Evolutionary conservation across 2,797 vertebrate species (phyloP).

Genomic region (Danio albolineatus): DNA sequence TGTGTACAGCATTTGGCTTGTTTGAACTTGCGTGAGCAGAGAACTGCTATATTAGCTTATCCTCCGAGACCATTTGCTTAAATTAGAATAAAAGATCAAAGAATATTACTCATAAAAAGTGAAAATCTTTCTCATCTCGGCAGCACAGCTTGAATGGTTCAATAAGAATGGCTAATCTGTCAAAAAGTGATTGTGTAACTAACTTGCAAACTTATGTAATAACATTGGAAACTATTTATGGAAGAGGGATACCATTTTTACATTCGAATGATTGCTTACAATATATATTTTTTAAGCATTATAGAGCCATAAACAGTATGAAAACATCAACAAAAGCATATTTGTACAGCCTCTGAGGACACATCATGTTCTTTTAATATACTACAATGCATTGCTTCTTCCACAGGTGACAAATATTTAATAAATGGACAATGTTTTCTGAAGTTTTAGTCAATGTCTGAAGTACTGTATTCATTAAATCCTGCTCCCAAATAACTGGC

Average conservation of each 20-base stretch:
- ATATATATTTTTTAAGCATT: background rate
- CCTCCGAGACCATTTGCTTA: conserved; percentile 13
- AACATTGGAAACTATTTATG: background rate
- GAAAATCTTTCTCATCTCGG: background rate
- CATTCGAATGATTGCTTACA: background rate
- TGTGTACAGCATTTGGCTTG: conserved; percentile 23
- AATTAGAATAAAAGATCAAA: conserved; percentile 29
- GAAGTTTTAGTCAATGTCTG: conserved; percentile 8
- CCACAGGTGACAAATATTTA: background rate
- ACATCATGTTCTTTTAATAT: background rate
- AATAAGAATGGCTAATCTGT: conserved; percentile 24
- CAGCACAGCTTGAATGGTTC: background rate
- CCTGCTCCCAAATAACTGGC: background rate
- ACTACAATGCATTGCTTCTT: background rate
- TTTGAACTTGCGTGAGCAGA: conserved; percentile 25
- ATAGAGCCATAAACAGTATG: background rate
- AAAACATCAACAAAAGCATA: background rate
- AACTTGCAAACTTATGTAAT: background rate
- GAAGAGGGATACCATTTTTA: background rate
- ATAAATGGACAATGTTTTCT: background rate
- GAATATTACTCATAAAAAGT: background rate
- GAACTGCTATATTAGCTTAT: conserved; percentile 16
- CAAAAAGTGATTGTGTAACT: background rate
- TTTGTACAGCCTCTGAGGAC: background rate
- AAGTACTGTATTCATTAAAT: conserved; percentile 26